These are phyloP conservation scores for Drosophila melanosoma DNA, from an alignment of 2,888 invertebrate genomes.

Conservation along the genomic window DNA sequence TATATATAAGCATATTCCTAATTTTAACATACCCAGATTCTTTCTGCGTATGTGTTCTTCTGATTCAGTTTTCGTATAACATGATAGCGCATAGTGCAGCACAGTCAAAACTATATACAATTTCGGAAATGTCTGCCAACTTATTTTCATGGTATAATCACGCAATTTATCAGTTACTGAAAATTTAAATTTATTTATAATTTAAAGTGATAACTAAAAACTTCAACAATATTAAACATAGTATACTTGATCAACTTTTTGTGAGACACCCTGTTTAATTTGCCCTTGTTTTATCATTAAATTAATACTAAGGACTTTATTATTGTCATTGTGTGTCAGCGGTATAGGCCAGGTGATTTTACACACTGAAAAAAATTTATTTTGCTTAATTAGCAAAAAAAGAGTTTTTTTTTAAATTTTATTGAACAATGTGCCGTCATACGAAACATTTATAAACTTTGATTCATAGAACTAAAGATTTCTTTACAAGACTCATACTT, in stretches of 20 bases:
- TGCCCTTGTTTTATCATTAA: constrained; percentile 57
- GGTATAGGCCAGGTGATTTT: constrained; percentile 39
- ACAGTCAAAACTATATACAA: constrained; percentile 57
- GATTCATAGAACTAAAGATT: not conserved
- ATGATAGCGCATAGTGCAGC: constrained; percentile 45
- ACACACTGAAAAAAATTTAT: constrained; percentile 44
- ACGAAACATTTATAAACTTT: not conserved
- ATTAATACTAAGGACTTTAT: constrained; percentile 66
- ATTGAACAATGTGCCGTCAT: not conserved
- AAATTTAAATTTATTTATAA: too few species aligned
- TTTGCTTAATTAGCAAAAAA: not conserved
- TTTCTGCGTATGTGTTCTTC: constrained; percentile 38
- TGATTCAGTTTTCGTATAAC: constrained; percentile 38
- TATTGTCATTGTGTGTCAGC: constrained; percentile 51
- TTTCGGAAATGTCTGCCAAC: constrained; percentile 60
- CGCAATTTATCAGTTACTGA: not conserved
- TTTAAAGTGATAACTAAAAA: not conserved
- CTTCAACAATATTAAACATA: not conserved
- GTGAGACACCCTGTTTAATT: constrained; percentile 62
- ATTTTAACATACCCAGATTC: constrained; percentile 32
- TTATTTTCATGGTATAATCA: constrained; percentile 40
- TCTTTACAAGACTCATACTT: not conserved
- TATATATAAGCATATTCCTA: not conserved
- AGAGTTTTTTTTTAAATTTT: too few species aligned
- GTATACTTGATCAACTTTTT: constrained; percentile 3